These are phyloP conservation scores for Varroa destructor DNA, from an alignment of 1,140 invertebrate genomes.

Conservation along the genomic window DNA sequence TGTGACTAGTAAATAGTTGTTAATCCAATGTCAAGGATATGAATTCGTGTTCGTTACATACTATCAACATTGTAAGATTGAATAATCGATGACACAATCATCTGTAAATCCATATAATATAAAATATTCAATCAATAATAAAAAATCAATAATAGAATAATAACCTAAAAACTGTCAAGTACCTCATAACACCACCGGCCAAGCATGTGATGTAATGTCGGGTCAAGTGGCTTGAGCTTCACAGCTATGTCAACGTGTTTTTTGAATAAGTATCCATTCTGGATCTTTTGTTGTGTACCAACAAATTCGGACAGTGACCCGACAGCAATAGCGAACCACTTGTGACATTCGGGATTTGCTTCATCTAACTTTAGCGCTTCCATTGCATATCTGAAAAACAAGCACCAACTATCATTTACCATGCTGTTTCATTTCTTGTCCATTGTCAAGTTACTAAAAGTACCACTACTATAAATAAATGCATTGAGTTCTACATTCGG, in stretches of 20 bases:
- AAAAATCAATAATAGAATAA: no score
- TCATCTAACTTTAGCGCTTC: conserved; percentile 47
- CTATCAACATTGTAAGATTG: no score
- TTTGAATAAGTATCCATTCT: conserved; percentile 53
- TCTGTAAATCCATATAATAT: no score
- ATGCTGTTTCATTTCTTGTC: neutral
- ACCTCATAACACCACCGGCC: conserved; percentile 58
- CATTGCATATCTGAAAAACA: conserved; percentile 50
- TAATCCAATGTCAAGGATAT: no score
- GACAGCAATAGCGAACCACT: conserved; percentile 60
- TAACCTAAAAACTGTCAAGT: conserved; percentile 31
- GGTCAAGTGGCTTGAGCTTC: conserved; percentile 51
- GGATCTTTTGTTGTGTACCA: conserved; percentile 53
- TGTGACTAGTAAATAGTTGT: no score
- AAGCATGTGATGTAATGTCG: conserved; percentile 53
- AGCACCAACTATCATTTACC: neutral
- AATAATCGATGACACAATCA: no score
- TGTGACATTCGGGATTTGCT: conserved; percentile 52
- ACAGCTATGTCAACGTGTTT: conserved; percentile 58
- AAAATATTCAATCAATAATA: no score
- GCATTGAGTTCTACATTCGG: no score
- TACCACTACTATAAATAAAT: neutral
- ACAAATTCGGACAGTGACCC: conserved; percentile 51
- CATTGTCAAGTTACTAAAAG: neutral
- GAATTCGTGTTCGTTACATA: no score